Percentiles rank a stretch among this genome's conserved stretches.
These are phyloP conservation scores for Miltochrista miniata DNA, from an alignment of 2,888 invertebrate species.

Conservation along the genomic window DNA sequence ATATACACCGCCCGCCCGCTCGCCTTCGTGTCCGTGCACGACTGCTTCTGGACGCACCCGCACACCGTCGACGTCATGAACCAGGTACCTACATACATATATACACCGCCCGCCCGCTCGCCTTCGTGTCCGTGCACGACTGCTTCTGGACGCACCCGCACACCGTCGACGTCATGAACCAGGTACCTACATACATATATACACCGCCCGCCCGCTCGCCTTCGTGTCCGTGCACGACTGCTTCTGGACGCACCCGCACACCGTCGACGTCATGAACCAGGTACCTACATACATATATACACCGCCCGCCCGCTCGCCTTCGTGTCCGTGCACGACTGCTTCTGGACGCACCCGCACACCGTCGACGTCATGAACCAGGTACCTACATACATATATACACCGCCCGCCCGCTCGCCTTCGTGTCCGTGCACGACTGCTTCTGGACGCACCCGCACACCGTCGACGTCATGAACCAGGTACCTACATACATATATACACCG, in stretches of 20 bases:
- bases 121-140: slow-evolving; percentile 99
- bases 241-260: slow-evolving; percentile 98
- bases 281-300: too few relatives aligned
- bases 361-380: slow-evolving; percentile 82
- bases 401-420: slow-evolving; percentile 85
- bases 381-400: too few relatives aligned
- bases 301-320: slow-evolving; percentile 84
- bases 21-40: slow-evolving; percentile 98
- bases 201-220: slow-evolving; percentile 56
- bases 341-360: slow-evolving; percentile 97
- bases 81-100: too few relatives aligned
- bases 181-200: too few relatives aligned
- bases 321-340: slow-evolving; percentile 99
- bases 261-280: slow-evolving; percentile 84
- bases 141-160: slow-evolving; percentile 99
- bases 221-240: slow-evolving; percentile 99
- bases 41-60: slow-evolving; percentile 99
- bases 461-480: slow-evolving; percentile 62
- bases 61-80: slow-evolving; percentile 86
- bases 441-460: slow-evolving; percentile 98
- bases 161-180: slow-evolving; percentile 85
- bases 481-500: too few relatives aligned
- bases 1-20: too few relatives aligned
- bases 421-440: slow-evolving; percentile 99
- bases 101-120: neutral